Evolutionary conservation across 2,113 vertebrate species (phyloP), one percentile per base, ranked within the genome.

Genomic region (Tetrao urogallus): DNA sequence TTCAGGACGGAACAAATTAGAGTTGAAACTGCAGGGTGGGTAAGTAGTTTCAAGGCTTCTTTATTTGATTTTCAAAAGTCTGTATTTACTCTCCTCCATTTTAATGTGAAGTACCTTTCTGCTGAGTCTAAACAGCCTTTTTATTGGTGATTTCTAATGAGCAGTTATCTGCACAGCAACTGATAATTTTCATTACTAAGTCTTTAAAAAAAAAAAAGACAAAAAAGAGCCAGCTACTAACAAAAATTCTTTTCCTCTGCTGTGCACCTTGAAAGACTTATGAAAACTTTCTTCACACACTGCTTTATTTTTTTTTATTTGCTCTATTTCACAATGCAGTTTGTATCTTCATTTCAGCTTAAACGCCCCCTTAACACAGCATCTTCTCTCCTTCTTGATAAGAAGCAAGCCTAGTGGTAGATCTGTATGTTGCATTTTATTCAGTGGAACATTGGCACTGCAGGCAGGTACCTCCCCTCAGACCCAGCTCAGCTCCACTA

Each of bases 31-130:
- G 8, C 72, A 88, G 88, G 89, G 94, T 2, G 91, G 82, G 88
- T 90, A 83, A 95, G 28, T 77, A 86, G 85, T 86, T 91, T 91
- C 94, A 96, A 86, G 79, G 94, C 89, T 93, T 89, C 45, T 52
- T 94, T 96, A 90, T 94, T 92, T 97, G 85, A 90, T 97, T 96
- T 96, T 96, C 89, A 81, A 73, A 82, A 76, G 82, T 86, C 70
- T 94, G 8, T 96, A 92, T 95, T 95, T 94, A 96, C 89, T 36
- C 58, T 86, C 32, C 63, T 79, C 25, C 5, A 0, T 85, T 88
- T 94, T 93, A 93, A 65, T 75, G 76, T 78, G 73, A 85, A 86
- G 75, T 64, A 77, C 52, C 91, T 94, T 94, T 95, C 76, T 92
- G 70, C 65, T 83, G 40, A 32, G 40, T 78, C 38, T 57, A 65